Evolutionary conservation across 2,797 vertebrate genomes (phyloP).

Genomic region (Microchirus variegatus): DNA sequence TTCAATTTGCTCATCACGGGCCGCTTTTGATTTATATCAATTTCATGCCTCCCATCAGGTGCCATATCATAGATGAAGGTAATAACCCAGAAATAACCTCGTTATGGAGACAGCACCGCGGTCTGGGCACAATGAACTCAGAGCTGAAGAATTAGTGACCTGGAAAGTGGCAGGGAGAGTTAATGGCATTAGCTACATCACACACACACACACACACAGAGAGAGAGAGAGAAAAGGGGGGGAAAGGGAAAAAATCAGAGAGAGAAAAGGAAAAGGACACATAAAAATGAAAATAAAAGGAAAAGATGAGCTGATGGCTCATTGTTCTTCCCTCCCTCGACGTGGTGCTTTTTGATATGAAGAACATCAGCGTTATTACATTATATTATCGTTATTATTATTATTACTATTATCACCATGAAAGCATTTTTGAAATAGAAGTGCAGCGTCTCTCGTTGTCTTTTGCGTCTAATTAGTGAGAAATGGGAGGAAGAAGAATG

Average conservation of each 20-base stretch:
- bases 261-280: conserved; percentile 76
- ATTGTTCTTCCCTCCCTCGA: conserved; percentile 74
- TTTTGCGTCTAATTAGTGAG: conserved; percentile 78
- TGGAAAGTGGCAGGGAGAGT: conserved; percentile 95
- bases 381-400: too few species aligned
- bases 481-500: conserved; percentile 43
- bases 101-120: conserved; percentile 96
- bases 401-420: conserved; percentile 63
- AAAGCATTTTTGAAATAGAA: conserved; percentile 68
- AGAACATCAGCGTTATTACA: conserved; percentile 54
- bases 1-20: conserved; percentile 86
- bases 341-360: conserved; percentile 61
- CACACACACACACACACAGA: conserved; percentile 71
- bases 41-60: conserved; percentile 94
- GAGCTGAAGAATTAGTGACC: conserved; percentile 99
- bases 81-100: conserved; percentile 99
- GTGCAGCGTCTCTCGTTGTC: conserved; percentile 70
- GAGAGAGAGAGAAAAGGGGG: background rate
- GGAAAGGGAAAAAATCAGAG: conserved; percentile 74
- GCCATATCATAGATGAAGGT: conserved; percentile 93
- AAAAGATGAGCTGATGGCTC: conserved; percentile 53
- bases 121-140: conserved; percentile 98
- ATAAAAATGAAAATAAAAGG: conserved; percentile 70
- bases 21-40: conserved; percentile 97
- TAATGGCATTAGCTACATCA: conserved; percentile 88